These are phyloP conservation scores for Reticulitermes lucifugus DNA, from an alignment of 2,888 invertebrate species.

Conservation along the genomic window DNA sequence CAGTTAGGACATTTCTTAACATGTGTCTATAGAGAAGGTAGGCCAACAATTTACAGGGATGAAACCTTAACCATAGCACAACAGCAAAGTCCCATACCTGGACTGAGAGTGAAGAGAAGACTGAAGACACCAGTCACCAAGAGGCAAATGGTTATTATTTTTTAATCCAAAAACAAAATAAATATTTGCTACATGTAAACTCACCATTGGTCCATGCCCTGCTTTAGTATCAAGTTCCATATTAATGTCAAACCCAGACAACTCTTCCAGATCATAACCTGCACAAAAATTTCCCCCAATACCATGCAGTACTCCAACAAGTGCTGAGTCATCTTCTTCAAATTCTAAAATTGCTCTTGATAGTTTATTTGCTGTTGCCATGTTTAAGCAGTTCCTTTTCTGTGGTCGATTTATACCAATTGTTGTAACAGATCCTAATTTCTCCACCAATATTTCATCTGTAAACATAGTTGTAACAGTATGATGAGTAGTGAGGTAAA, in stretches of 20 bases:
- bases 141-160: too few relatives aligned
- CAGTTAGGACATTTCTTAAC: too few relatives aligned
- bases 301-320: slow-evolving; percentile 86
- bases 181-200: not conserved
- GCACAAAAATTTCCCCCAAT: slow-evolving; percentile 95
- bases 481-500: not conserved
- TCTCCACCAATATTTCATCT: slow-evolving; percentile 67
- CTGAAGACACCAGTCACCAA: too few relatives aligned
- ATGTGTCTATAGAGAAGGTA: too few relatives aligned
- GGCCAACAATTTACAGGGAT: too few relatives aligned
- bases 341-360: slow-evolving; percentile 80
- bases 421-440: slow-evolving; percentile 74
- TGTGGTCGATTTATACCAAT: slow-evolving; percentile 90
- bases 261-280: slow-evolving; percentile 88
- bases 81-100: too few relatives aligned
- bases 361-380: slow-evolving; percentile 75
- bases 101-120: too few relatives aligned
- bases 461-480: not conserved
- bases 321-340: slow-evolving; percentile 78
- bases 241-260: slow-evolving; percentile 62
- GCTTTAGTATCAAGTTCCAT: slow-evolving; percentile 48
- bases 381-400: slow-evolving; percentile 86
- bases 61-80: too few relatives aligned
- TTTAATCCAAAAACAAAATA: not conserved
- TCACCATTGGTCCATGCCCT: slow-evolving; percentile 68